Base-by-base conservation (phyloP, 2,888 invertebrate genomes). In the Nasonovia ribisnigri region DNA sequence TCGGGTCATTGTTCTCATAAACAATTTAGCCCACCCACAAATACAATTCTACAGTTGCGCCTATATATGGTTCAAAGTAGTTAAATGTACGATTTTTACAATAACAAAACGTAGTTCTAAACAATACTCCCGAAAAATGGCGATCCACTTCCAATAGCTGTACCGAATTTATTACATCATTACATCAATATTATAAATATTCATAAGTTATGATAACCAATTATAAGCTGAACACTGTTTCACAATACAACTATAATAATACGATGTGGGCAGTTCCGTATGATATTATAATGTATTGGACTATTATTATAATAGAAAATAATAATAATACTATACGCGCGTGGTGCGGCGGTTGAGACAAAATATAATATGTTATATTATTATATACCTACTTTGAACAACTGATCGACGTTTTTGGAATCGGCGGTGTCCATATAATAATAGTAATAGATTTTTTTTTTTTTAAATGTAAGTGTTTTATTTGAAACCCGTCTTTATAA, bases 21-120 rank as follows among this genome's bases (percentile, higher is more conserved):
- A 67, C n/a, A 67, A n/a, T 67, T 57, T 67, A 67, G 67, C 67
- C 67, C 67, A n/a, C 67, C 67, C 67, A 67, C n/a, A 67, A 67
- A n/a, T 67, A 60, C 57, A 29, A 29, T 67, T n/a, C 29, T 60
- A 60, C n/a, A n/a, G 60, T 60, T 60, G 60, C 4, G n/a, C n/a
- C 26, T 57, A 2, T 57, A 67, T n/a, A 29, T 60, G 60, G 29
- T 60, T 60, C 29, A 60, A 60, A 29, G 29, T 60, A 60, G n/a
- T 13, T n/a, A 67, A 13, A 1, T 67, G 11, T 67, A n/a, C 13
- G 13, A 13, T 67, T 13, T 67, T n/a, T 67, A 67, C n/a, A 67
- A n/a, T 16, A n/a, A n/a, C 4, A 5, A 67, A 67, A 10, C n/a
- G n/a, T 67, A 67, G n/a, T 20, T 36, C 16, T 77, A 77, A 77